Conservation (phyloP, 2,888 invertebrate genomes). For the Pandemis heparana region DNA sequence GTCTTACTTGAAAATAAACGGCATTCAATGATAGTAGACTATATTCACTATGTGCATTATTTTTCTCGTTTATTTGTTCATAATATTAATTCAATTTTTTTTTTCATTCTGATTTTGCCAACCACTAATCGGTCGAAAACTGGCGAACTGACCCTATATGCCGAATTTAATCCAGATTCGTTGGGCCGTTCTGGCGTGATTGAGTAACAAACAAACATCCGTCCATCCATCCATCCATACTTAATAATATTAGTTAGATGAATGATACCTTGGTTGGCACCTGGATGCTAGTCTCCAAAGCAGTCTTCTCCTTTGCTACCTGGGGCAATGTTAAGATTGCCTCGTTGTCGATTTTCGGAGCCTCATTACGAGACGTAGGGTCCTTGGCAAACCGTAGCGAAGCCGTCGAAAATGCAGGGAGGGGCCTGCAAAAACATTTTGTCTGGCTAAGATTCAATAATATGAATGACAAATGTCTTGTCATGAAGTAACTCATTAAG, state of each 20-base stretch:
- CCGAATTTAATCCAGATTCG: too few species aligned
- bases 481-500: not conserved
- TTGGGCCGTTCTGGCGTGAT: too few species aligned
- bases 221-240: too few species aligned
- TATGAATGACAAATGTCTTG: not conserved
- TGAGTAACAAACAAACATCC: too few species aligned
- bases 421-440: constrained; percentile 59
- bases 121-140: too few species aligned
- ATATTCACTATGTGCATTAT: too few species aligned
- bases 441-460: not conserved
- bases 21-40: too few species aligned
- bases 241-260: not conserved
- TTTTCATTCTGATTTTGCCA: too few species aligned
- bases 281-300: constrained; percentile 82
- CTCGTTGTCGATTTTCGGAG: constrained; percentile 81
- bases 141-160: too few species aligned
- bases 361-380: constrained; percentile 70
- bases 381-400: constrained; percentile 54
- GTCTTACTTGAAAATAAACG: too few species aligned
- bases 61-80: too few species aligned
- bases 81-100: too few species aligned
- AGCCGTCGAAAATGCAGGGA: constrained; percentile 67
- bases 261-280: constrained; percentile 82
- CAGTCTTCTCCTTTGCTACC: constrained; percentile 74
- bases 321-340: constrained; percentile 77